Evolutionary conservation across 2,888 invertebrate species (phyloP), one percentile per base, ranked within the genome.

Genomic region (Pharmacophagus antenor): DNA sequence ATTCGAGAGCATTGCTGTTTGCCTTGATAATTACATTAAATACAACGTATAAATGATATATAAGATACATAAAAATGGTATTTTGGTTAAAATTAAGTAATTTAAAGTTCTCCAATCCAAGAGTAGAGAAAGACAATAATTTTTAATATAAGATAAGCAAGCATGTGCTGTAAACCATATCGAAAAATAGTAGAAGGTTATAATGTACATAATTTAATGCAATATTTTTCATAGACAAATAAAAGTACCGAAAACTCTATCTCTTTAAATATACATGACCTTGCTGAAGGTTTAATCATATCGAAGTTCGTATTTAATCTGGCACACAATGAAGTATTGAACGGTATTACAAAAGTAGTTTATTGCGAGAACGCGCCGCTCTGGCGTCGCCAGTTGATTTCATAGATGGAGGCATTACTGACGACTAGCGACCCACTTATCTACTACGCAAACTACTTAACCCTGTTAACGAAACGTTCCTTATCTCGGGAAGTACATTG

Each of bases 341-440:
- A 69, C 67, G 72, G 76, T 71, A 79, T 79, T 74, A 74, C 77
- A 74, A 71, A 74, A 69, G 77, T 77, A 77, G 77, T 80, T 82
- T 81, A 80, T 79, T 72, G 74, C 73, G 68, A 57, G 69, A 74
- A 69, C 78, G 77, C 79, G 82, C 72, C 82, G 73, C 67, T 65
- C 65, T 69, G 81, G 78, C 82, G 82, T 73, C 80, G 72, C 72
- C 70, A 70, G 68, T 65, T 67, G 70, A 70, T 71, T 68, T 67
- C 64, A 67, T 64, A 69, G 68, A 72, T 67, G 63, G 65, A 67
- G 70, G 70, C 70, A 71, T 71, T 68, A 66, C 65, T 65, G 61
- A 63, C 60, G 58, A 64, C 27, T 53, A 42, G 41, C 59, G 59
- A 41, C 52, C 56, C 51, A 61, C 61, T 51, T 61, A 56, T 61